Conservation (phyloP, 2,888 invertebrate species). For the Odontomyia ornata region DNA sequence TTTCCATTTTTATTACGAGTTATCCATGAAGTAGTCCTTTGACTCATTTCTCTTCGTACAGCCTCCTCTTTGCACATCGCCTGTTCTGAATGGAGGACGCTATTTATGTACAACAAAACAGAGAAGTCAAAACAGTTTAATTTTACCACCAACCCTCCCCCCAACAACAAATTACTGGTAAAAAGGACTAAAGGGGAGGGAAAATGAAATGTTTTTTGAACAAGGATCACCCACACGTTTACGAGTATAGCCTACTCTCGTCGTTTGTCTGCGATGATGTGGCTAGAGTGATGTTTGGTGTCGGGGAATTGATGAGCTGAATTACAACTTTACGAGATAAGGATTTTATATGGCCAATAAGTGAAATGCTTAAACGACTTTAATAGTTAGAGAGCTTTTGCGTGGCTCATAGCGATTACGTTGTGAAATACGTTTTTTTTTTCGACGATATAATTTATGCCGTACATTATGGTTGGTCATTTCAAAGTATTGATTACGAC, state of each 20-base stretch:
- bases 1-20: constrained; percentile 46
- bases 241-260: no score
- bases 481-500: no score
- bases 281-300: neutral
- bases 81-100: neutral
- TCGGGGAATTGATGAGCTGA: neutral
- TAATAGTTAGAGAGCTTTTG: constrained; percentile 14
- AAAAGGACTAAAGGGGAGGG: neutral
- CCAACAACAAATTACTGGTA: neutral
- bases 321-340: constrained; percentile 30
- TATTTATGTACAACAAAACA: neutral
- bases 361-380: constrained; percentile 33
- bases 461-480: no score
- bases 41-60: neutral
- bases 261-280: no score
- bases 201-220: no score
- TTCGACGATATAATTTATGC: no score
- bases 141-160: neutral
- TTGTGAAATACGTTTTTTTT: no score
- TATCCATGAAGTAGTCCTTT: constrained; percentile 42
- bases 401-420: no score
- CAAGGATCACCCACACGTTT: no score
- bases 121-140: neutral
- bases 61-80: no score
- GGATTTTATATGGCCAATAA: constrained; percentile 30